These are phyloP conservation scores for Oxytorus armatus DNA, from an alignment of 2,888 invertebrate genomes.

Conservation along the genomic window DNA sequence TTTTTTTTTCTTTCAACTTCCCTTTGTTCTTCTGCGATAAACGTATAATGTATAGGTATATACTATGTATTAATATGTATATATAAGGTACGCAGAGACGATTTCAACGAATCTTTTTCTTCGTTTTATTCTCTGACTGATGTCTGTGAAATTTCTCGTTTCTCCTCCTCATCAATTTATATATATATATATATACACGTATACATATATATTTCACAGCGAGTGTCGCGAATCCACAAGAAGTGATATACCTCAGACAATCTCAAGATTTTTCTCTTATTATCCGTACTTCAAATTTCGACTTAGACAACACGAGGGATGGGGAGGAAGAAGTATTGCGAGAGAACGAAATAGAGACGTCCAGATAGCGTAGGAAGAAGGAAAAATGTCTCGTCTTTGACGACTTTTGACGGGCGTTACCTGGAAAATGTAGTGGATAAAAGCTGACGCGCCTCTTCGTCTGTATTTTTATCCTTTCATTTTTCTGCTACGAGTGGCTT, in stretches of 20 bases:
- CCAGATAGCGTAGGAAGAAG: neutral
- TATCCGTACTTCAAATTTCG: conserved; percentile 51
- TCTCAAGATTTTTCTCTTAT: conserved; percentile 50
- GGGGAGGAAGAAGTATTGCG: neutral
- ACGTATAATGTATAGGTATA: neutral
- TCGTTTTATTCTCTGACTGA: neutral
- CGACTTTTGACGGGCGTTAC: conserved; percentile 37
- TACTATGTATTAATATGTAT: conserved; percentile 7
- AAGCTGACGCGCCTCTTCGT: neutral
- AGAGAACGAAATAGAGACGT: neutral
- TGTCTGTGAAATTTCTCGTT: conserved; percentile 27
- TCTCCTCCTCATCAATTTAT: conserved; percentile 2
- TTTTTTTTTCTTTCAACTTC: conserved; percentile 25
- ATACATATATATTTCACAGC: neutral
- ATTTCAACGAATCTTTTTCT: neutral
- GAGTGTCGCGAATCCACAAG: conserved; percentile 33
- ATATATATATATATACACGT: neutral
- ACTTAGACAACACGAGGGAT: conserved; percentile 20
- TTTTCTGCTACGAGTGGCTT: conserved; percentile 53
- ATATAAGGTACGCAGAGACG: neutral
- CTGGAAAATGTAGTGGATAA: conserved; percentile 6
- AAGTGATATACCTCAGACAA: conserved; percentile 40
- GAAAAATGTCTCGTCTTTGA: conserved; percentile 51
- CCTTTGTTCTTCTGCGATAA: conserved; percentile 5
- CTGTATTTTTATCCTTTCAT: conserved; percentile 53